Percentiles rank a stretch among this genome's conserved stretches.
These are phyloP conservation scores for Falco peregrinus DNA, from an alignment of 2,797 vertebrate species.

Conservation along the genomic window DNA sequence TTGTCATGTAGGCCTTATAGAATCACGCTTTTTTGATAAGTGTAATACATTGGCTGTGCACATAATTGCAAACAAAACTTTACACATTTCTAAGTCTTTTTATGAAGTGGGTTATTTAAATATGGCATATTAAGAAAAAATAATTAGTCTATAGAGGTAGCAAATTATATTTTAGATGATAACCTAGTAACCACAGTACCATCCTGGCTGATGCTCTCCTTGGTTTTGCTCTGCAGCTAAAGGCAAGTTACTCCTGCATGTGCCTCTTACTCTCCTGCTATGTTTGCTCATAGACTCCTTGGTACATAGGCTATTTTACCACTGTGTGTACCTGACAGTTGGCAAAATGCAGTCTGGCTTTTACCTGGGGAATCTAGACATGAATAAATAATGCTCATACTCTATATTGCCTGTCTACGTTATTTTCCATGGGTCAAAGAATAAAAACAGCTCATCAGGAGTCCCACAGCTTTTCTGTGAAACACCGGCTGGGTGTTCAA, in stretches of 20 bases:
- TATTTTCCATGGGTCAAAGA: background rate
- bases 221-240: background rate
- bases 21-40: background rate
- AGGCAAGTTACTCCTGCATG: background rate
- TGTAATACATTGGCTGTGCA: background rate
- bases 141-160: background rate
- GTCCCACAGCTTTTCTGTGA: background rate
- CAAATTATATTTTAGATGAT: background rate
- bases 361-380: background rate
- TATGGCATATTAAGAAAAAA: background rate
- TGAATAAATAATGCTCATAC: constrained; percentile 8
- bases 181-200: background rate
- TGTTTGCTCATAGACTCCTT: background rate
- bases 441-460: background rate
- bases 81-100: background rate
- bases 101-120: background rate
- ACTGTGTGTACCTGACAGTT: background rate
- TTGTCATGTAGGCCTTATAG: background rate
- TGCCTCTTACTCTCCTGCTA: background rate
- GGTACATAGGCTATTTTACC: background rate
- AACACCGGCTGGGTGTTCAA: background rate
- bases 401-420: background rate
- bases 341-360: background rate
- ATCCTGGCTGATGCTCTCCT: background rate
- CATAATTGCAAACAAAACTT: background rate